phyloP scores from a whole-genome alignment of 2,888 invertebrate species.

The Drosophila bunnanda region DNA sequence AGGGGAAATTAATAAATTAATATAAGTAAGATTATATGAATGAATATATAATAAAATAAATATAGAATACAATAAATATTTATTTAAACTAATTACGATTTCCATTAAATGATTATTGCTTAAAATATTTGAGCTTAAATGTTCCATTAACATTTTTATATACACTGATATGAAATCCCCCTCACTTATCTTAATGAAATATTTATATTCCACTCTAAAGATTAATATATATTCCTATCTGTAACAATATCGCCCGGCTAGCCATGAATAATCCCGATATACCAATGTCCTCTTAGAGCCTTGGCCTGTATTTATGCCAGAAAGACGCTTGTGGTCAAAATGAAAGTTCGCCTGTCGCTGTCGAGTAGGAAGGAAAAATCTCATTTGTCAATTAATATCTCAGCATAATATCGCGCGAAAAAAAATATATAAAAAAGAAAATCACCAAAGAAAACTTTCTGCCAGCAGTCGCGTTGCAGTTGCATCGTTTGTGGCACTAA shows the following conservation, averaged over 20 bases:
- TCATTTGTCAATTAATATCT: slow-evolving; percentile 83
- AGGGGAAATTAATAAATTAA: slow-evolving; percentile 62
- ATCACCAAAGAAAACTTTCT: slow-evolving; percentile 68
- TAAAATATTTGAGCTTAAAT: not conserved
- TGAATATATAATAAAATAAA: not conserved
- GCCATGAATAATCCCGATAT: slow-evolving; percentile 28
- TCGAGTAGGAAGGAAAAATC: slow-evolving; percentile 81
- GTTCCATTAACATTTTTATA: not conserved
- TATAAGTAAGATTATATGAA: not conserved
- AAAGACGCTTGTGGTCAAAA: slow-evolving; percentile 78
- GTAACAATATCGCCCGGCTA: slow-evolving; percentile 13
- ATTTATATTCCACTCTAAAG: slow-evolving; percentile 11
- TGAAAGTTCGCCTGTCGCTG: slow-evolving; percentile 79
- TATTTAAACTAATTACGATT: not conserved
- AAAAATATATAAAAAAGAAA: slow-evolving; percentile 14
- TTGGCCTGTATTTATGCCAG: slow-evolving; percentile 75
- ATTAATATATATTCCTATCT: slow-evolving; percentile 27
- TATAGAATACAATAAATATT: not conserved
- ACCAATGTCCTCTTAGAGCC: slow-evolving; percentile 48
- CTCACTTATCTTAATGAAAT: not conserved
- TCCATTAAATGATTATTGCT: not conserved
- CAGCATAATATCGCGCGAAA: slow-evolving; percentile 73
- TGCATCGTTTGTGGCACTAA: slow-evolving; percentile 60
- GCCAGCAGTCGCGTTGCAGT: slow-evolving; percentile 53
- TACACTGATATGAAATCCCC: not conserved